A percentile compares a stretch with the other conserved stretches of the same genome.
These are phyloP conservation scores for Scaptomyza tumidula DNA, from an alignment of 2,888 invertebrate species.

Conservation along the genomic window DNA sequence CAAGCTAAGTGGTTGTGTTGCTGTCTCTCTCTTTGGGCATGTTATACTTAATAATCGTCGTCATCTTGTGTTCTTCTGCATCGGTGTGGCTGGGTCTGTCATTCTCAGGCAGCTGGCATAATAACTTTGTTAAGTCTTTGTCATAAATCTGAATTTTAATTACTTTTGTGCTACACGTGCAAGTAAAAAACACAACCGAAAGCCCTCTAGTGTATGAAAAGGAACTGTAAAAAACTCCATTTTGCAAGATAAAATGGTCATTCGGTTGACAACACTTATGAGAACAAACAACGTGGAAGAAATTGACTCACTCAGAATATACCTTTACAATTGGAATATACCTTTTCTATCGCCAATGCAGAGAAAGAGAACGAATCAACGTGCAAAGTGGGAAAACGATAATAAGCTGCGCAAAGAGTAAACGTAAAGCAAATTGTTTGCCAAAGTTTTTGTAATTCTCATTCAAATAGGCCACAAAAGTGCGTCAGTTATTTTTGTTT, in stretches of 20 bases:
- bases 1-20: slow-evolving; percentile 34
- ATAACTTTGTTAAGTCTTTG: slow-evolving; percentile 68
- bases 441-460: slow-evolving; percentile 33
- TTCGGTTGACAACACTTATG: slow-evolving; percentile 1
- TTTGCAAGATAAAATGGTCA: slow-evolving; percentile 46
- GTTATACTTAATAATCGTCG: slow-evolving; percentile 29
- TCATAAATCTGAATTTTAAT: slow-evolving; percentile 75
- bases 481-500: slow-evolving; percentile 4
- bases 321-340: neutral
- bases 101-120: slow-evolving; percentile 56
- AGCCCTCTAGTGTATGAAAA: slow-evolving; percentile 1
- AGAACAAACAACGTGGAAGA: too few species aligned
- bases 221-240: slow-evolving; percentile 33
- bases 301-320: too few species aligned
- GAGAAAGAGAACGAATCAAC: too few species aligned
- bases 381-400: slow-evolving; percentile 43
- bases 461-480: neutral
- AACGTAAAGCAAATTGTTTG: slow-evolving; percentile 47
- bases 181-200: neutral
- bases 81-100: slow-evolving; percentile 38
- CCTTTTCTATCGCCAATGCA: neutral
- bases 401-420: slow-evolving; percentile 30
- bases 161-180: slow-evolving; percentile 47
- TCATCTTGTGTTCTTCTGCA: neutral
- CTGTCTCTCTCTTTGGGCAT: slow-evolving; percentile 7